Evolutionary conservation across 1,140 invertebrate genomes (phyloP), one percentile per base, ranked within the genome.

Genomic region (Sitobion miscanthi): DNA sequence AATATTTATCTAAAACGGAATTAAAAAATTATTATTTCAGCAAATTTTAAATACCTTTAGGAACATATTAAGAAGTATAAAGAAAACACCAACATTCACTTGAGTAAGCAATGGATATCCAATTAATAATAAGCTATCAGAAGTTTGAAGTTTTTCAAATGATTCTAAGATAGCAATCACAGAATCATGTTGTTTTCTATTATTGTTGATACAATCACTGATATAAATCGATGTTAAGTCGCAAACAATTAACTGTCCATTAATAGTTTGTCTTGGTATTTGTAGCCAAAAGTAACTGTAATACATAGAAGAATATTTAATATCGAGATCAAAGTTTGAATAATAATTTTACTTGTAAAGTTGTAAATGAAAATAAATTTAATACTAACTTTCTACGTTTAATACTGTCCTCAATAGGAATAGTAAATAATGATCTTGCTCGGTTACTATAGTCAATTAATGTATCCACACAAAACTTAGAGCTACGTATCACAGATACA

Each of bases 401-500:
- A n/a, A 57, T 57, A 54, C 14, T 45, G 35, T 93, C 91, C 23
- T 93, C 91, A 42, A 83, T 86, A 6, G 91, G 91, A 42, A 93
- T 93, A 47, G 82, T 93, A 93, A 93, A 93, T 69, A 93, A 54
- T 85, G 91, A 93, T 93, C 91, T 93, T 38, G 91, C 91, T 86
- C 91, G 21, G 25, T 93, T 93, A 93, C 82, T 93, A 21, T 57
- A 93, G 23, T 93, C 49, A 21, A 93, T 93, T n/a, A 93, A 57
- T 83, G n/a, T 25, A 57, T 93, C 82, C 49, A 57, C 35, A 93
- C 91, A 93, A 57, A 93, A 93, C 45, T 93, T 93, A 30, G 91
- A 86, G 35, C 38, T 85, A 45, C 91, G 91, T 45, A 93, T 45
- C 49, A 93, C 91, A 42, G 91, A 93, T 14, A 93, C 82, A 57